phyloP scores from a whole-genome alignment of 2,888 invertebrate species.

The Tinea semifulvella region DNA sequence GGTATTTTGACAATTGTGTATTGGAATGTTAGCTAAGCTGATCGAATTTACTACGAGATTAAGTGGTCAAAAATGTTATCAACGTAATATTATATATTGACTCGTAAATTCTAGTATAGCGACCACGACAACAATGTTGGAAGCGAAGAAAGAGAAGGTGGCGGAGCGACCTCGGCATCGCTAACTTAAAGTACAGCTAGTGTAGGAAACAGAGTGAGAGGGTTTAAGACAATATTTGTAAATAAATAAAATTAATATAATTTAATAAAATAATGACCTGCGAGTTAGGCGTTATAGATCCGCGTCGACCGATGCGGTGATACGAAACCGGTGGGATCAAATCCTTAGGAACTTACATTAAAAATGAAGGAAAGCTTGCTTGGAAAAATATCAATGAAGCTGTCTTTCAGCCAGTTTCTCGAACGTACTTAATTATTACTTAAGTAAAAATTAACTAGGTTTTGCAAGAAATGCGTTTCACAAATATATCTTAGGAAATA shows the following conservation, averaged over 20 bases:
- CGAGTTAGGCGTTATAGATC: constrained; percentile 48
- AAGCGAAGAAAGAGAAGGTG: background rate
- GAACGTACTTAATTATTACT: no score
- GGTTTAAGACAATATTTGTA: constrained; percentile 70
- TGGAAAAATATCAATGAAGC: constrained; percentile 10
- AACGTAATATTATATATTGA: background rate
- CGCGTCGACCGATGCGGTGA: constrained; percentile 36
- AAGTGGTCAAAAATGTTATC: constrained; percentile 43
- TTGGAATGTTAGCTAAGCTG: constrained; percentile 59
- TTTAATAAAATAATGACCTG: constrained; percentile 61
- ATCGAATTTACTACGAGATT: constrained; percentile 66
- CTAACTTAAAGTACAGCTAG: constrained; percentile 51
- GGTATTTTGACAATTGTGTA: constrained; percentile 19
- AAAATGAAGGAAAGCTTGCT: constrained; percentile 45
- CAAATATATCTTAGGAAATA: no score
- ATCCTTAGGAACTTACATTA: constrained; percentile 65
- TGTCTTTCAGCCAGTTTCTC: no score
- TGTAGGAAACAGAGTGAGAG: constrained; percentile 65
- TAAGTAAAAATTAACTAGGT: no score
- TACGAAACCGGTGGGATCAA: constrained; percentile 68
- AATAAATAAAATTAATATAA: constrained; percentile 50
- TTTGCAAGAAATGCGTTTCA: no score
- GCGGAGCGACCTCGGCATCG: constrained; percentile 44
- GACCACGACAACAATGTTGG: background rate
- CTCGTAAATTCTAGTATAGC: no score